Evolutionary conservation across 2,113 vertebrate genomes (phyloP), one percentile per base, ranked within the genome.

Genomic region (Ameiurus melas): DNA sequence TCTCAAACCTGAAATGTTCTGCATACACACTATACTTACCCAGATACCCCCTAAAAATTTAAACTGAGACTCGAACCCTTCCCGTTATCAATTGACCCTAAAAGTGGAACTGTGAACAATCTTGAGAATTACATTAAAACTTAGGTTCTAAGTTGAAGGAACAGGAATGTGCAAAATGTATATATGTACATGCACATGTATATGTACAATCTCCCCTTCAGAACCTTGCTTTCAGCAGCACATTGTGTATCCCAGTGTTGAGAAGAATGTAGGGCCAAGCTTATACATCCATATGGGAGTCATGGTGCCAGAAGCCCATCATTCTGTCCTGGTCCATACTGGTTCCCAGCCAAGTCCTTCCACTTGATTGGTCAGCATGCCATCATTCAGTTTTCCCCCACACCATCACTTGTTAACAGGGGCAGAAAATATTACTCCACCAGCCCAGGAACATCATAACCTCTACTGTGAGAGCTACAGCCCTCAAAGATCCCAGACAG

Each of bases 361-460:
- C 90, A 92, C 0, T 92, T 93, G 90, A 90, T 88, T 8, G 94
- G 94, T 25, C 96, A 95, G 1, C 90, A 90, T 73, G 62, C 92
- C 0, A 98, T 99, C 87, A 99, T 99, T 91, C 98, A 99, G 92
- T 99, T 97, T 93, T 99, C 98, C 10, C 97, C 97, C 36, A 97
- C 94, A 93, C 91, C 96, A 91, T 92, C 97, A 97, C 88, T 96
- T 96, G 88, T 93, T 97, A 88, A 94, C 97, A 36, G 96, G 96
- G 2, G 95, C 5, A 0, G 94, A 95, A 78, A 95, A 96, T 75
- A 96, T 96, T 81, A 93, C 90, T 92, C 90, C 92, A 5, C 96
- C 93, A 95, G 96, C 90, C 25, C 97, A 97, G 85, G 94, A 96
- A 47, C 96, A 96, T 92, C 97, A 98, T 92, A 97, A 97, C 90